Evolutionary conservation across 2,888 invertebrate species (phyloP), one percentile per base, ranked within the genome.

Genomic region (Eristalis pertinax): DNA sequence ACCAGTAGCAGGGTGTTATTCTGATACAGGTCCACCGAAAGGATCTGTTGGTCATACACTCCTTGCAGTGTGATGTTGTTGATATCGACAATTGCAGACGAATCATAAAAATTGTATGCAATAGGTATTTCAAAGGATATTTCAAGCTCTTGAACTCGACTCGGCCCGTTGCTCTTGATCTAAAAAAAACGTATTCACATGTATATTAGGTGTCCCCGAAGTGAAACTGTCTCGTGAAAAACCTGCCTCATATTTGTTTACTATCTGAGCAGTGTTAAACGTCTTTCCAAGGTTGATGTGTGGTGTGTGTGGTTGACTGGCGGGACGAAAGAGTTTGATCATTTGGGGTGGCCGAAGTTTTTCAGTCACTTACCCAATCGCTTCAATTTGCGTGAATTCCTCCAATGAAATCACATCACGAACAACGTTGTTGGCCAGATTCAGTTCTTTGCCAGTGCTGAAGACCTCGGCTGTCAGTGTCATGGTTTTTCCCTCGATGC

Each of bases 91-190:
- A 93, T 91, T 8, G 90, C 89, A 3, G 87, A 72, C 1, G 92
- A 91, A 43, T 91, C 91, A 4, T 90, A 77, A n/a, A 92, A 89
- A 60, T 90, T 90, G 65, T 92, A 93, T 0, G 92, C 91, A 0
- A 93, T 91, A 2, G 93, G 93, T 81, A 93, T 92, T 35, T 90
- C 89, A 29, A 93, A 91, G 4, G 90, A 89, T 0, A 93, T 87
- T 56, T 92, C 91, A 65, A 93, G 85, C 11, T 90, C 90, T 22
- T 91, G 91, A n/a, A 93, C 90, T 7, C 89, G 91, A 89, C 93
- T 93, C 38, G 93, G 93, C 0, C 93, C 93, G 70, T 91, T 91
- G 78, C 93, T 93, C 82, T 91, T 91, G 72, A 93, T 91, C 91
- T 91, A 43, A 0, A 60, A n/a, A n/a, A 29, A 38, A 35, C 26